Conservation (phyloP, 2,797 vertebrate species). For the Arremon aurantiirostris region DNA sequence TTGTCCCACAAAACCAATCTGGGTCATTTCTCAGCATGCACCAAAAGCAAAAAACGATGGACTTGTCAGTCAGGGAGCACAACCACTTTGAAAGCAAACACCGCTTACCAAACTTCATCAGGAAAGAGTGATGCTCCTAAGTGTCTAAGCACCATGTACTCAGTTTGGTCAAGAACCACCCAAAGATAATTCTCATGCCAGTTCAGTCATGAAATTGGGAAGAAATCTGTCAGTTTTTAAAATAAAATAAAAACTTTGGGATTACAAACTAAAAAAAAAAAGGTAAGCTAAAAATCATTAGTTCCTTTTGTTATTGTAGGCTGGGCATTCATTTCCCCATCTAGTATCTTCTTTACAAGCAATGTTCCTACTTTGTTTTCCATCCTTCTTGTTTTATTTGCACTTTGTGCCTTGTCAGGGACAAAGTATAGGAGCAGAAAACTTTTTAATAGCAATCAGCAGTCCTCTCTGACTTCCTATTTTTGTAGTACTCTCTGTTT, state of each 20-base stretch:
- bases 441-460: background rate
- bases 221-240: background rate
- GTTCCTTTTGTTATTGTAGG: background rate
- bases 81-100: background rate
- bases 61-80: background rate
- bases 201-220: background rate
- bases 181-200: background rate
- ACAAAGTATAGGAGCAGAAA: background rate
- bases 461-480: background rate
- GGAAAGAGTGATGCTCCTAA: background rate
- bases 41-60: background rate
- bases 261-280: background rate
- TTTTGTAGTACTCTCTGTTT: background rate
- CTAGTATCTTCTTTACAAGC: background rate
- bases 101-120: background rate
- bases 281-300: background rate
- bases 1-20: background rate
- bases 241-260: background rate
- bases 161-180: background rate
- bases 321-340: background rate
- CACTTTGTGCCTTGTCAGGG: background rate
- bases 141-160: background rate
- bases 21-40: background rate
- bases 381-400: background rate
- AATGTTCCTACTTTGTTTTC: background rate